Conservation (phyloP, 1,140 invertebrate genomes). For the Drosophila mauritiana region DNA sequence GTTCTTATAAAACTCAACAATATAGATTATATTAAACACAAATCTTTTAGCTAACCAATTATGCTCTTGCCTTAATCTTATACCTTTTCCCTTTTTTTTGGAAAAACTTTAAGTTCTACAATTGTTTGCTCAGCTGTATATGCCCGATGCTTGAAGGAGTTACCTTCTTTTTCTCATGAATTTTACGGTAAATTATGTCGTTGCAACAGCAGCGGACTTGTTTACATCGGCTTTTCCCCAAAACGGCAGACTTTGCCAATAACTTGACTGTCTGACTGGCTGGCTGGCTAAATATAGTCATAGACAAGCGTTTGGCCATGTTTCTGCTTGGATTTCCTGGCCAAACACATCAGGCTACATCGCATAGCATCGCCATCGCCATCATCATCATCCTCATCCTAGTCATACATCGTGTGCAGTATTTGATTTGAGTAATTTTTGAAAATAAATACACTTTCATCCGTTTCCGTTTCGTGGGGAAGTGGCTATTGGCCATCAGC, state of each 20-base stretch:
- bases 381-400: slow-evolving; percentile 18
- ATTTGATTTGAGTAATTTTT: slow-evolving; percentile 31
- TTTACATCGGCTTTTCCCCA: slow-evolving; percentile 69
- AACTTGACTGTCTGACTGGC: slow-evolving; percentile 25
- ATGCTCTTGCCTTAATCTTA: too few relatives aligned
- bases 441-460: slow-evolving; percentile 46
- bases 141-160: background rate
- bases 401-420: background rate
- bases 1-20: too few relatives aligned
- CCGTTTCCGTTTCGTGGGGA: slow-evolving; percentile 54
- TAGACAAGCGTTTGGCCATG: slow-evolving; percentile 56
- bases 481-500: slow-evolving; percentile 54
- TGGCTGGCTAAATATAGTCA: slow-evolving; percentile 74
- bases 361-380: slow-evolving; percentile 16
- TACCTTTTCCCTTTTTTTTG: background rate
- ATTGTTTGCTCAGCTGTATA: background rate
- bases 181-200: slow-evolving; percentile 81
- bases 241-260: slow-evolving; percentile 67
- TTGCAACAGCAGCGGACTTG: slow-evolving; percentile 61
- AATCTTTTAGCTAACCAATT: too few relatives aligned
- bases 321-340: slow-evolving; percentile 65
- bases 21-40: too few relatives aligned
- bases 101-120: background rate
- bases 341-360: slow-evolving; percentile 62
- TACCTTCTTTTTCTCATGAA: slow-evolving; percentile 73